Base-by-base conservation (phyloP, 2,888 invertebrate species). In the Leucania comma region DNA sequence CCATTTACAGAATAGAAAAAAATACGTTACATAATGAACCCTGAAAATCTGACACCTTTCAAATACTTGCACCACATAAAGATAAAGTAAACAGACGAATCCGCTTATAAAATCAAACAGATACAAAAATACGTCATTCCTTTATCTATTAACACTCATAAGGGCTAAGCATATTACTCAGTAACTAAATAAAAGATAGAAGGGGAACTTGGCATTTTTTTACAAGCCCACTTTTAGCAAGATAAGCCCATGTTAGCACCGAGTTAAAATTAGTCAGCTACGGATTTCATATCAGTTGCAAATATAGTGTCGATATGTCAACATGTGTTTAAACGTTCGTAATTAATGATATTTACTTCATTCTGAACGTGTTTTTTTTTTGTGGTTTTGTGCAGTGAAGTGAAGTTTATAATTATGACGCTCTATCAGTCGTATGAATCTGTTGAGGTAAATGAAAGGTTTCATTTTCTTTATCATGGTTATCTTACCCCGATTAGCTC, bases 241-340 rank as follows among this genome's bases (percentile, higher is more conserved):
- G 82, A 82, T 82, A 82, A 77, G 80, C 61, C 46, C 26, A 56
- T 9, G 20, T 61, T 32, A 22, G 56, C 35, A 48, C n/a, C 17
- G 35, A 20, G 38, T 57, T 60, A 50, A 60, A 66, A 65, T 79
- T 68, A 57, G 51, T 82, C 68, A 66, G 58, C 35, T 48, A 24
- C 6, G 63, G 61, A 81, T 72, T 78, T 48, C 50, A 26, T 75
- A 69, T 68, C 80, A 80, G 82, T 84, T 66, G 60, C 57, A 54
- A 73, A 72, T 75, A 42, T 42, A n/a, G 24, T 54, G 50, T 56
- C 68, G 58, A 78, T 73, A 72, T 69, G 64, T 56, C 24, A 32
- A 72, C 69, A 59, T 73, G 53, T 60, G 22, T 50, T 22, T 35
- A 56, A 38, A 46, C 22, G 20, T 54, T 42, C 17, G 22, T 38